Evolutionary conservation across 92 coral and sea anemone genomes (phyloP).

Genomic region (Montipora capitata): DNA sequence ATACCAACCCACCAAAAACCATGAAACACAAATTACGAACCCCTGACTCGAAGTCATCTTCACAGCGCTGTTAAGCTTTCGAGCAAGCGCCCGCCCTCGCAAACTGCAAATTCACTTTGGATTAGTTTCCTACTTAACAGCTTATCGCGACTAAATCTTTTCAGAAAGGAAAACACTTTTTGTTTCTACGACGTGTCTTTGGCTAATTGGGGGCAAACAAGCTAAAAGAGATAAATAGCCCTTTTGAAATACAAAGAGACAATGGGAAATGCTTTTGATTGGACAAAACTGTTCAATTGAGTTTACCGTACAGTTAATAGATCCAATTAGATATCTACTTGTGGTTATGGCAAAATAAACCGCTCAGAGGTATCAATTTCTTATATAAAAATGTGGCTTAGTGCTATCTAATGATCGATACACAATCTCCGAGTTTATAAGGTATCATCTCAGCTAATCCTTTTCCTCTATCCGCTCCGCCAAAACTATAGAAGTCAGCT

Average conservation of each 20-base stretch:
- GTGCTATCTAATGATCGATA: constrained; percentile 14
- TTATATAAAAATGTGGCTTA: constrained; percentile 39
- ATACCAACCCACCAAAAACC: background rate
- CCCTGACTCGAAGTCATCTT: constrained; percentile 46
- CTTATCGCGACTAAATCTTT: constrained; percentile 38
- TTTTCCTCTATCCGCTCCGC: background rate
- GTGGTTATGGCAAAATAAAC: constrained; percentile 25
- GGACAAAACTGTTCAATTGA: constrained; percentile 15
- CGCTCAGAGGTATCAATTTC: constrained; percentile 23
- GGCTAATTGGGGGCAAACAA: constrained; percentile 46
- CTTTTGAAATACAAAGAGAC: constrained; percentile 20
- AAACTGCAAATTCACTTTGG: background rate
- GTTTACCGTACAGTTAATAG: background rate
- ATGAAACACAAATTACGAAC: constrained; percentile 31
- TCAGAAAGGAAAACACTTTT: constrained; percentile 37
- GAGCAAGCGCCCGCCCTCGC: constrained; percentile 15
- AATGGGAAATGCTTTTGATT: constrained; percentile 4
- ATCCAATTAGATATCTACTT: constrained; percentile 23
- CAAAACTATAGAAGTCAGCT: background rate
- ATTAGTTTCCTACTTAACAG: background rate
- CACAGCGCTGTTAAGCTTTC: background rate
- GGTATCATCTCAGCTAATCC: background rate
- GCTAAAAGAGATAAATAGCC: constrained; percentile 42
- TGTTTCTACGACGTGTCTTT: constrained; percentile 35
- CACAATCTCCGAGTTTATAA: background rate